phyloP scores from a whole-genome alignment of 2,888 invertebrate genomes.

The Adelognathus sp. region DNA sequence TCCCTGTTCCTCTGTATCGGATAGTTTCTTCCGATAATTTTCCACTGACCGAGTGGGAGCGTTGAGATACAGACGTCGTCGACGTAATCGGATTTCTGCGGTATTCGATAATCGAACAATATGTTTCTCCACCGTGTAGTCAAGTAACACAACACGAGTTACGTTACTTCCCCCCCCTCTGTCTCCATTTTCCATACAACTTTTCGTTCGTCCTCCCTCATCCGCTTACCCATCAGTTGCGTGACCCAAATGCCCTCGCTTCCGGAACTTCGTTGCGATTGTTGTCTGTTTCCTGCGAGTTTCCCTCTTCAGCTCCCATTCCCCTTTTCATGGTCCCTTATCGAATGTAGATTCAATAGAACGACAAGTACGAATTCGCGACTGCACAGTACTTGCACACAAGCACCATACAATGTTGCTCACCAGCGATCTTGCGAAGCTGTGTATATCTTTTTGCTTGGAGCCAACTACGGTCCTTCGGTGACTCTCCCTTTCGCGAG shows the following conservation, averaged over 20 bases:
- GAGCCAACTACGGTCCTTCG: not conserved
- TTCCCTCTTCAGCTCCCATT: not conserved
- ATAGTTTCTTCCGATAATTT: slow-evolving; percentile 17
- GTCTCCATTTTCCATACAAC: slow-evolving; percentile 35
- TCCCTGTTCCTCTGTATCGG: not conserved
- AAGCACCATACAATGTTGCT: not conserved
- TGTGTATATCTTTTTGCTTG: not conserved
- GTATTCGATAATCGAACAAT: slow-evolving; percentile 46
- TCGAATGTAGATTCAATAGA: slow-evolving; percentile 41
- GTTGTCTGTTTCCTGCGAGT: slow-evolving; percentile 3
- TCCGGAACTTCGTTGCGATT: slow-evolving; percentile 36
- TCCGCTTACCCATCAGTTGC: slow-evolving; percentile 16
- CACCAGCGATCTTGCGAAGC: not conserved
- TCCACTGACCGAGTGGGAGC: slow-evolving; percentile 4
- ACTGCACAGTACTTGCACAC: not conserved
- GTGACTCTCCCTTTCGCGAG: slow-evolving; percentile 19
- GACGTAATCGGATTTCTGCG: slow-evolving; percentile 29
- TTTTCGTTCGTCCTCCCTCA: slow-evolving; percentile 9
- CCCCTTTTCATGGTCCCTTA: slow-evolving; percentile 17
- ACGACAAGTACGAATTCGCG: slow-evolving; percentile 9
- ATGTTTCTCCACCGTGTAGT: not conserved
- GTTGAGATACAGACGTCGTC: slow-evolving; percentile 6
- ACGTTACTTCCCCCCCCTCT: slow-evolving; percentile 14
- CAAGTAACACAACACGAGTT: not conserved
- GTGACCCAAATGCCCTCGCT: slow-evolving; percentile 43